Evolutionary conservation across 2,888 invertebrate species (phyloP).

Genomic region (Eledona agricola): DNA sequence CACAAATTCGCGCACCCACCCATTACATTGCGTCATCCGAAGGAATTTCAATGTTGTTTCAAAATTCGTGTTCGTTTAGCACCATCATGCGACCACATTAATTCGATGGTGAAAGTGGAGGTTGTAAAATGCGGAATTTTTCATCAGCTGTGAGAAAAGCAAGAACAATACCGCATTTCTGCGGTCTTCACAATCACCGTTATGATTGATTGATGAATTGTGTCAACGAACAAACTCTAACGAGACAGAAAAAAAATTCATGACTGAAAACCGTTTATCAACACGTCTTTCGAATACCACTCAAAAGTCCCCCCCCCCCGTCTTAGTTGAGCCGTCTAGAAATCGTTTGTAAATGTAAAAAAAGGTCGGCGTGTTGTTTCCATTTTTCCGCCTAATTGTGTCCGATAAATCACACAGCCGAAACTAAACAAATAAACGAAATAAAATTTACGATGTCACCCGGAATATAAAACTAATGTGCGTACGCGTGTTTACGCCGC

Average conservation of each 20-base stretch:
- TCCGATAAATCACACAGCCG: slow-evolving; percentile 33
- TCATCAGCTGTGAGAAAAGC: too few relatives aligned
- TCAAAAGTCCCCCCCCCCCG: slow-evolving; percentile 1
- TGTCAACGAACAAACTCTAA: not conserved
- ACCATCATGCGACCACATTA: too few relatives aligned
- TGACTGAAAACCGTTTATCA: slow-evolving; percentile 1
- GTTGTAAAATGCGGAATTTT: too few relatives aligned
- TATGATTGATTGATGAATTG: slow-evolving; percentile 6
- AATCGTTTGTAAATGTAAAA: too few relatives aligned
- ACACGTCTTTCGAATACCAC: too few relatives aligned
- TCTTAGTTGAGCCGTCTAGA: too few relatives aligned
- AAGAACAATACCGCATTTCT: not conserved
- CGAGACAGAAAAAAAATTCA: not conserved
- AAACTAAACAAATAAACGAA: slow-evolving; percentile 32
- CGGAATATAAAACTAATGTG: slow-evolving; percentile 42
- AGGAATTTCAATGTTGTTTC: not conserved
- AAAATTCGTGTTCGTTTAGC: too few relatives aligned
- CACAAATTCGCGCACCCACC: not conserved
- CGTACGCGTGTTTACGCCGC: slow-evolving; percentile 40
- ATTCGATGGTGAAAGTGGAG: too few relatives aligned
- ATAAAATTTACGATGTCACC: slow-evolving; percentile 36
- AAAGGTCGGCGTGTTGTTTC: too few relatives aligned
- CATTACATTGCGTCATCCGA: not conserved
- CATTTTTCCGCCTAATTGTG: too few relatives aligned
- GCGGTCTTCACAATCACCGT: not conserved